Conservation (phyloP, 2,888 invertebrate genomes). For the Protodeltote pygarga region DNA sequence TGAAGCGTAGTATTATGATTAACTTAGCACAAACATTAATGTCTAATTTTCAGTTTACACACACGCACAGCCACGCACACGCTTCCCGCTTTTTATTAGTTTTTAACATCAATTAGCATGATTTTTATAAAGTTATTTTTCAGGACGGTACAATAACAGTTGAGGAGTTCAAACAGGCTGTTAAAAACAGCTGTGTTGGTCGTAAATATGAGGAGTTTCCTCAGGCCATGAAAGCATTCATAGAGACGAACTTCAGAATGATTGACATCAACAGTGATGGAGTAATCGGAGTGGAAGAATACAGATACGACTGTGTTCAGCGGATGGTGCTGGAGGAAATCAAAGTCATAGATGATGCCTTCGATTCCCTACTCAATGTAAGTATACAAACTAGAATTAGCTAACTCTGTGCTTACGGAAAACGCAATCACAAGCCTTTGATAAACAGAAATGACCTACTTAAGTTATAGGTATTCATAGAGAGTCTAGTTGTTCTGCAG, state of each 20-base stretch:
- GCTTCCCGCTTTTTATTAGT: slow-evolving; percentile 57
- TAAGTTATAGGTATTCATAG: no score
- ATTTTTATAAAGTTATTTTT: slow-evolving; percentile 49
- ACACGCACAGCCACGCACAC: slow-evolving; percentile 62
- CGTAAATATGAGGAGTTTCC: slow-evolving; percentile 93
- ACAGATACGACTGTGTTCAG: slow-evolving; percentile 93
- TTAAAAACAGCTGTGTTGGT: slow-evolving; percentile 93
- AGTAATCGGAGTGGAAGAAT: slow-evolving; percentile 92
- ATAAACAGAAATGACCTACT: no score
- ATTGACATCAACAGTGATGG: slow-evolving; percentile 94
- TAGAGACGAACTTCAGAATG: slow-evolving; percentile 93
- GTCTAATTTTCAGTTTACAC: slow-evolving; percentile 48
- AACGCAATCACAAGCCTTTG: background rate
- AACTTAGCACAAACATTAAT: slow-evolving; percentile 18
- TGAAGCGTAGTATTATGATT: slow-evolving; percentile 5
- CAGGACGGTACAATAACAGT: slow-evolving; percentile 94
- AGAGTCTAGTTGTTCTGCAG: no score
- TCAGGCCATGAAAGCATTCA: slow-evolving; percentile 95
- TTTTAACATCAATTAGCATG: slow-evolving; percentile 24
- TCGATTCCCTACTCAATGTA: slow-evolving; percentile 91
- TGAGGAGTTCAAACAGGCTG: slow-evolving; percentile 93
- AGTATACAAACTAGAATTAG: slow-evolving; percentile 63
- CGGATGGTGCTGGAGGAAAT: slow-evolving; percentile 93
- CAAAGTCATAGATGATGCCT: slow-evolving; percentile 92
- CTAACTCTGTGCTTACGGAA: background rate